phyloP scores from a whole-genome alignment of 2,797 vertebrate genomes.

The Diglossa cyanea region DNA sequence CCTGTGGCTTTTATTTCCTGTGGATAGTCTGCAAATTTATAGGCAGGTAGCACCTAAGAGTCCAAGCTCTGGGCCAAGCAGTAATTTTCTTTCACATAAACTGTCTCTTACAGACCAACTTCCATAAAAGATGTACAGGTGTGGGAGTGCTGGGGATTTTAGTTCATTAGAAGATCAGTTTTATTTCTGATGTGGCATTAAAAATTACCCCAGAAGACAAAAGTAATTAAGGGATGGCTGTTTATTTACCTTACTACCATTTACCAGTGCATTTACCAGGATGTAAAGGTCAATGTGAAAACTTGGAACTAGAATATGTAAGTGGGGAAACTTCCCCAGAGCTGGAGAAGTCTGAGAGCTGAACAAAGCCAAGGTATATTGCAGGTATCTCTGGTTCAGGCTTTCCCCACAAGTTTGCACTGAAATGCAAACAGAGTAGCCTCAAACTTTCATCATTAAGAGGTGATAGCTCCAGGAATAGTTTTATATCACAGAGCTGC shows the following conservation, averaged over 20 bases:
- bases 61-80: not conserved
- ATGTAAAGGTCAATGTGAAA: not conserved
- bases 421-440: not conserved
- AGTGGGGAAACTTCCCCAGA: not conserved
- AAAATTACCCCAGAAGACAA: not conserved
- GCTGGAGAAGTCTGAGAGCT: not conserved
- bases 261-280: not conserved
- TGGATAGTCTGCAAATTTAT: not conserved
- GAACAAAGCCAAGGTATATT: not conserved
- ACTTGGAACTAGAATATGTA: not conserved
- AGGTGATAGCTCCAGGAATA: not conserved
- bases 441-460: not conserved
- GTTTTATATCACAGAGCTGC: not conserved
- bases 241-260: not conserved
- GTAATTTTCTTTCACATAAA: slow-evolving; percentile 23
- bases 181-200: not conserved
- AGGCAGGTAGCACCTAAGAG: not conserved
- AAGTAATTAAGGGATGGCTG: not conserved
- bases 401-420: not conserved
- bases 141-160: not conserved
- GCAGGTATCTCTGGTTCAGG: not conserved
- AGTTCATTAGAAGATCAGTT: not conserved
- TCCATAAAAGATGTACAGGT: not conserved
- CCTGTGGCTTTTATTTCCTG: not conserved
- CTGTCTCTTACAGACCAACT: not conserved